Evolutionary conservation across 2,888 invertebrate genomes (phyloP).

Genomic region (Hirtodrosophila duncani): DNA sequence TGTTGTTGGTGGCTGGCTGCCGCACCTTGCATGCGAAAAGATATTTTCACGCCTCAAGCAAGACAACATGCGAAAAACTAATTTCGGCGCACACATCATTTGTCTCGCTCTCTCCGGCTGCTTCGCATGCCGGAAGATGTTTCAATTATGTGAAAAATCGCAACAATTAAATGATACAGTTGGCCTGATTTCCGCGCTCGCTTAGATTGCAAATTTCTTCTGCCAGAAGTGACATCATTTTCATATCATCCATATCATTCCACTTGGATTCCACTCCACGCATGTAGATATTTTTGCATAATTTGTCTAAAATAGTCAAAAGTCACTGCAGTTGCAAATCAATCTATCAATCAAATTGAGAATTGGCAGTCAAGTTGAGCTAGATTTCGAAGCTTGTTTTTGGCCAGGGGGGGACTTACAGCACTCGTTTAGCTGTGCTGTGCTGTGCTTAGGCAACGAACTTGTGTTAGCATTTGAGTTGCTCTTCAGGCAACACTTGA

Average conservation of each 20-base stretch:
- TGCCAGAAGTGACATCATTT: conserved; percentile 52
- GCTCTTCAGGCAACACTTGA: too few relatives aligned
- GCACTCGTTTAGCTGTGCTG: conserved; percentile 19
- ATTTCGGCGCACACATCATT: conserved; percentile 69
- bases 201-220: too few relatives aligned
- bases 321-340: conserved; percentile 48
- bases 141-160: conserved; percentile 67
- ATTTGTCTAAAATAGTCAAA: conserved; percentile 65
- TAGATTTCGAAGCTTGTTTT: conserved; percentile 30
- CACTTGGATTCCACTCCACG: conserved; percentile 10
- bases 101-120: conserved; percentile 39
- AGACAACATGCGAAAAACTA: conserved; percentile 68
- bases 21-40: conserved; percentile 71
- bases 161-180: conserved; percentile 67
- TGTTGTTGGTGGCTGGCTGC: conserved; percentile 30
- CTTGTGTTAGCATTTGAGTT: too few relatives aligned
- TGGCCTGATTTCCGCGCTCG: conserved; percentile 60
- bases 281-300: conserved; percentile 57
- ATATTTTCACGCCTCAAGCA: conserved; percentile 66
- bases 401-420: too few relatives aligned
- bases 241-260: conserved; percentile 6
- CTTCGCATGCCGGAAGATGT: conserved; percentile 60
- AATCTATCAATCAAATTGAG: conserved; percentile 61
- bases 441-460: conserved; percentile 22
- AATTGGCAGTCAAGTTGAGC: conserved; percentile 29